These are phyloP conservation scores for Loripinus fragilis DNA, from an alignment of 2,888 invertebrate species.

Conservation along the genomic window DNA sequence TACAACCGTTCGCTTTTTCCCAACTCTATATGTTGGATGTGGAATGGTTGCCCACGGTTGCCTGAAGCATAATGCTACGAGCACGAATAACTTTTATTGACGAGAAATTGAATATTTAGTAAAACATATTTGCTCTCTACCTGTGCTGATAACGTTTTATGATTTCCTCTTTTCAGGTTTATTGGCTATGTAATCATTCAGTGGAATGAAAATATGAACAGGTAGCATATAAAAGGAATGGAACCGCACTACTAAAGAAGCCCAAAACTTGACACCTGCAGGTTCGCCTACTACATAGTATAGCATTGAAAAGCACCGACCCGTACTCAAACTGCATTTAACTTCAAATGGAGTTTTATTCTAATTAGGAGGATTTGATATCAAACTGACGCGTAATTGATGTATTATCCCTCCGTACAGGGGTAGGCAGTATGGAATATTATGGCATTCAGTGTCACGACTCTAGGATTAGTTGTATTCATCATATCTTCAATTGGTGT, in stretches of 20 bases:
- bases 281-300: not conserved
- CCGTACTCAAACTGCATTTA: not conserved
- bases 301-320: not conserved
- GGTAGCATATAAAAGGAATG: not conserved
- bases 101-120: no score
- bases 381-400: constrained; percentile 10
- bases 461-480: constrained; percentile 50
- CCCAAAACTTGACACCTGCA: constrained; percentile 6
- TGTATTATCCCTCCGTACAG: constrained; percentile 4
- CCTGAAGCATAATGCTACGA: no score
- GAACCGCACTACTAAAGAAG: not conserved
- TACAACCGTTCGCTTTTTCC: no score
- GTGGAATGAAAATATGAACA: constrained; percentile 22
- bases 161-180: constrained; percentile 21
- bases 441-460: constrained; percentile 32
- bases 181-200: constrained; percentile 21
- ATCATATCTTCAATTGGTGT: constrained; percentile 61
- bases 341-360: constrained; percentile 6
- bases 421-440: constrained; percentile 33
- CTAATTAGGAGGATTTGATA: not conserved
- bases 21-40: no score
- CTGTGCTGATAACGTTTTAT: constrained; percentile 15
- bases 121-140: not conserved
- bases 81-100: no score
- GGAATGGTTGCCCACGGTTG: no score